Evolutionary conservation across 2,113 vertebrate species (phyloP).

Genomic region (Mobula hypostoma): DNA sequence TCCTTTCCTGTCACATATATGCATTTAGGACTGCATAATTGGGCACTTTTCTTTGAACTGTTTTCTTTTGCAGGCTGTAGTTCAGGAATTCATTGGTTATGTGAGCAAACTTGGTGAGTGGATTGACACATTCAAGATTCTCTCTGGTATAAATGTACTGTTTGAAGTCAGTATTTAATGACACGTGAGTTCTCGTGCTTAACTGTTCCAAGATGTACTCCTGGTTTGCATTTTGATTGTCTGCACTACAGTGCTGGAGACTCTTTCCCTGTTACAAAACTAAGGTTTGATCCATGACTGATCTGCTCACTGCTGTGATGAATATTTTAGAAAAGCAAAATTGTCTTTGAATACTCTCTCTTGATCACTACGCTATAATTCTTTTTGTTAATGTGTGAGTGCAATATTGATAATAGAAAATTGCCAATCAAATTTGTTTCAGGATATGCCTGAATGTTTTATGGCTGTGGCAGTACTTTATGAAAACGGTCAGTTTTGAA

Average conservation of each 20-base stretch:
- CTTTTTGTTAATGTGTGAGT: neutral
- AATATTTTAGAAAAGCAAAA: neutral
- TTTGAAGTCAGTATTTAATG: no score
- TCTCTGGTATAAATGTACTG: no score
- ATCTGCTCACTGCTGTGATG: neutral
- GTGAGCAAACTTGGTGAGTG: slow-evolving; percentile 61
- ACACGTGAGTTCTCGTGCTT: neutral
- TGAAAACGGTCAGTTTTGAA: neutral
- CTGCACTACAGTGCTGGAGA: neutral
- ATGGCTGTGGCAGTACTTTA: no score
- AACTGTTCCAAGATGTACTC: neutral
- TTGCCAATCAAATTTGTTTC: no score
- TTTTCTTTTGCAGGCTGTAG: slow-evolving; percentile 54
- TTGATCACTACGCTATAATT: neutral
- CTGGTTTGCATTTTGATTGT: neutral
- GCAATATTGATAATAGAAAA: neutral
- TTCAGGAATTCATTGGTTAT: slow-evolving; percentile 60
- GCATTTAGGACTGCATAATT: neutral
- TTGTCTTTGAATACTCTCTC: neutral
- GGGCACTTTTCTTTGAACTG: neutral
- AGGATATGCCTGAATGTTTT: no score
- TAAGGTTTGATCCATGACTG: neutral
- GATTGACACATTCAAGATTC: neutral
- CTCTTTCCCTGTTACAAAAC: neutral
- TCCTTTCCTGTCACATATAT: no score